Base-by-base conservation (phyloP, 1,140 invertebrate genomes). In the Heterodera carotae region DNA sequence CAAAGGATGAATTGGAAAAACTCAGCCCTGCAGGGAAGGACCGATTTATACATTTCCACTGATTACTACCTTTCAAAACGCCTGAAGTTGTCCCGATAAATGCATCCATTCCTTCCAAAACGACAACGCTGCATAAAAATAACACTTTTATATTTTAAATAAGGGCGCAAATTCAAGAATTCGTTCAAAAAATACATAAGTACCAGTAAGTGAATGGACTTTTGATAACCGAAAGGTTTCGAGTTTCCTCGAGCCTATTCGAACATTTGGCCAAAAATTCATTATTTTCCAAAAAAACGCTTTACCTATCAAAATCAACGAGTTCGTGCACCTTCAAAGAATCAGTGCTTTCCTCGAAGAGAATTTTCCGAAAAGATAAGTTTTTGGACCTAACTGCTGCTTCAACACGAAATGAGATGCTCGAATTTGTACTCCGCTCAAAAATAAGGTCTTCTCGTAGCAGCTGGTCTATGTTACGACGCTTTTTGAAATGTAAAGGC, bases 71-170 rank as follows among this genome's bases (percentile, higher is more conserved):
- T 70, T 80, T 80, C 29, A 80, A 43, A 39, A 69, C 62, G n/a
- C 79, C 79, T 18, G 79, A 81, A 27, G 74, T 43, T 18, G 79
- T 66, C 2, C 79, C 79, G 60, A 69, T 56, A 6, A 81, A 81
- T 18, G 39, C 75, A 56, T 80, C 79, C 34, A 62, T 74, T 29
- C 48, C 72, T 31, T 34, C 56, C 56, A 74, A 62, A 36, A 74
- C 36, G 43, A 43, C 59, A 29, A 74, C 56, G 27, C 71, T 74
- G 29, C 7, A 43, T 12, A 43, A 12, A 12, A 2, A 43, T 29
- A 72, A 72, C 53, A n/a, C n/a, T n/a, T n/a, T n/a, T n/a, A n/a
- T n/a, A n/a, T n/a, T n/a, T n/a, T n/a, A n/a, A n/a, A n/a, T n/a
- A n/a, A n/a, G n/a, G n/a, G n/a, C n/a, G n/a, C n/a, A n/a, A n/a